Percentiles rank a stretch among this genome's conserved stretches.
phyloP scores from a whole-genome alignment of 1,140 invertebrate species.

The Nasonia vitripennis region DNA sequence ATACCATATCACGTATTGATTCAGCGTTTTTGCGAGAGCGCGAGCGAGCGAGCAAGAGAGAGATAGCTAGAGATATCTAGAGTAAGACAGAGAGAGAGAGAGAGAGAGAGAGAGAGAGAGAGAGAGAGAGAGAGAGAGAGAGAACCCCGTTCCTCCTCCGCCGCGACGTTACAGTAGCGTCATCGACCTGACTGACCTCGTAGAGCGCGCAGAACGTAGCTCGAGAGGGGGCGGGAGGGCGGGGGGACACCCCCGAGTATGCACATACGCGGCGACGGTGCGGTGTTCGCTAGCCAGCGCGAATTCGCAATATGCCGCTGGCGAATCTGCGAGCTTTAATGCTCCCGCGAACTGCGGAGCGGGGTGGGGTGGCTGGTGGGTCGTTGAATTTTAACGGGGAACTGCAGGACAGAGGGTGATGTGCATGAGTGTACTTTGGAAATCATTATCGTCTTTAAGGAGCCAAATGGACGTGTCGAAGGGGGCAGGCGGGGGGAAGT shows the following conservation, averaged over 20 bases:
- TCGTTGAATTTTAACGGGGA: constrained; percentile 15
- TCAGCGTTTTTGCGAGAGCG: constrained; percentile 43
- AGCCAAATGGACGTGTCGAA: neutral
- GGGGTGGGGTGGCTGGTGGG: neutral
- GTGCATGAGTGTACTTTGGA: constrained; percentile 44
- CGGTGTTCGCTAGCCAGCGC: constrained; percentile 1
- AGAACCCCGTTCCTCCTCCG: constrained; percentile 25
- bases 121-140: neutral
- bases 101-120: constrained; percentile 22
- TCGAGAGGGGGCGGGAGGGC: neutral
- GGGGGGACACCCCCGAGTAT: neutral
- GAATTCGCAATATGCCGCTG: constrained; percentile 14
- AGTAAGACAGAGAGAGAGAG: neutral
- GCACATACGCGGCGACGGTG: neutral
- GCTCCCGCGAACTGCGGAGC: neutral
- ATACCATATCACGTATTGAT: constrained; percentile 53
- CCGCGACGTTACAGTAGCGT: constrained; percentile 49
- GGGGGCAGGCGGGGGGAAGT: neutral
- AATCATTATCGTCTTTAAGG: neutral
- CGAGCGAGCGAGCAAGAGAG: constrained; percentile 12
- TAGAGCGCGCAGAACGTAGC: constrained; percentile 41
- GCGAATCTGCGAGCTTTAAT: constrained; percentile 9
- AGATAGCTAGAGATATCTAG: constrained; percentile 32
- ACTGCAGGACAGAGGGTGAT: neutral
- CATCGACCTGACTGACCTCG: constrained; percentile 55